These are phyloP conservation scores for Sinocyclocheilus grahami DNA, from an alignment of 2,113 vertebrate species.

Conservation along the genomic window DNA sequence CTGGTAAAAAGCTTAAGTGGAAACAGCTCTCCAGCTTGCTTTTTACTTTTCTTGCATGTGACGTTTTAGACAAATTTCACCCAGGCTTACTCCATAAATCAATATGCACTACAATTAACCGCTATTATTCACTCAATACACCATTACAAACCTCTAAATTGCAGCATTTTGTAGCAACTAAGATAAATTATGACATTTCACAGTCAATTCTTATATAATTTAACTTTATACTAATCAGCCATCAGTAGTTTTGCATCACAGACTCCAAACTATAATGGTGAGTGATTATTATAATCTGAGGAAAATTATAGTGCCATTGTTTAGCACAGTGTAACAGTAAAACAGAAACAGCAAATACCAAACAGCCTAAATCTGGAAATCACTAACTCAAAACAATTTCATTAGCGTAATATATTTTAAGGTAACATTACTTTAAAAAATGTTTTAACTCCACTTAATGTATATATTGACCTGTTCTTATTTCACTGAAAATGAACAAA, in stretches of 20 bases:
- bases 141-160: slow-evolving; percentile 5
- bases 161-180: slow-evolving; percentile 3
- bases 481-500: not conserved
- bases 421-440: not conserved
- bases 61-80: slow-evolving; percentile 5
- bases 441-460: no score
- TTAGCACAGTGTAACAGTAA: not conserved
- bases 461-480: not conserved
- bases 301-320: not conserved
- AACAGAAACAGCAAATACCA: not conserved
- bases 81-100: not conserved
- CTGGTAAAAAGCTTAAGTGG: not conserved
- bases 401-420: not conserved
- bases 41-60: slow-evolving; percentile 8
- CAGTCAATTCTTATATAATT: not conserved
- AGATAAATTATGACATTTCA: not conserved
- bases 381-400: not conserved
- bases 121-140: slow-evolving; percentile 12
- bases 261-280: not conserved
- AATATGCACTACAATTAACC: slow-evolving; percentile 7
- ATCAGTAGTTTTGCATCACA: not conserved
- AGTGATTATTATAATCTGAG: not conserved
- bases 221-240: not conserved
- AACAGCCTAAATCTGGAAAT: not conserved
- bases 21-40: not conserved